These are phyloP conservation scores for Ethmia dodecea DNA, from an alignment of 2,888 invertebrate genomes.

Conservation along the genomic window DNA sequence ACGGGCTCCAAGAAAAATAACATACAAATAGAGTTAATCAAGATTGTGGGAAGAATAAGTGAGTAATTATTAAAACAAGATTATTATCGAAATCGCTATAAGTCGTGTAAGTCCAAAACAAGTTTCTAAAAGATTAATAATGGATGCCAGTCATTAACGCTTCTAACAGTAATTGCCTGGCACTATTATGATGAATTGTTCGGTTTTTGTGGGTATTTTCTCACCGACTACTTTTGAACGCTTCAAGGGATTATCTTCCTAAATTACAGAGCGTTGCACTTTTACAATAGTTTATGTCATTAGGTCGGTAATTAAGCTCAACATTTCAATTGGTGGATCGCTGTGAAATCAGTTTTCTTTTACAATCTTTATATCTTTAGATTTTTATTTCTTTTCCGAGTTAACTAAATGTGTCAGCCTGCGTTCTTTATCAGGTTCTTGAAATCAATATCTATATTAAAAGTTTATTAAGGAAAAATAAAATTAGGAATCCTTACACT, in stretches of 20 bases:
- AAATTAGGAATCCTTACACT: too few species aligned
- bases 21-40: constrained; percentile 67
- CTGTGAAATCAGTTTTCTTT: too few species aligned
- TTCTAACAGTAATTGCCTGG: constrained; percentile 69
- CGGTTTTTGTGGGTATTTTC: constrained; percentile 62
- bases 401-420: too few species aligned
- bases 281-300: constrained; percentile 38
- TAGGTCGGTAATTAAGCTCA: constrained; percentile 38
- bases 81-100: constrained; percentile 71
- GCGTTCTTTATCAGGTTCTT: too few species aligned
- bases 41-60: constrained; percentile 69
- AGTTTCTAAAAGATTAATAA: constrained; percentile 67
- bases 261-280: constrained; percentile 39
- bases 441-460: too few species aligned
- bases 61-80: constrained; percentile 74
- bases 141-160: constrained; percentile 70
- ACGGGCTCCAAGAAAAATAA: constrained; percentile 56
- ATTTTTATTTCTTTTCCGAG: too few species aligned
- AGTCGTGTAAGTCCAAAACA: constrained; percentile 65
- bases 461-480: too few species aligned
- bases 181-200: constrained; percentile 74
- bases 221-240: constrained; percentile 51
- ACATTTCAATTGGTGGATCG: too few species aligned
- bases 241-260: constrained; percentile 49
- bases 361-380: too few species aligned